Percentiles rank a stretch among this genome's conserved stretches.
phyloP scores from a whole-genome alignment of 2,797 vertebrate genomes.

The Sitta carolinensis region DNA sequence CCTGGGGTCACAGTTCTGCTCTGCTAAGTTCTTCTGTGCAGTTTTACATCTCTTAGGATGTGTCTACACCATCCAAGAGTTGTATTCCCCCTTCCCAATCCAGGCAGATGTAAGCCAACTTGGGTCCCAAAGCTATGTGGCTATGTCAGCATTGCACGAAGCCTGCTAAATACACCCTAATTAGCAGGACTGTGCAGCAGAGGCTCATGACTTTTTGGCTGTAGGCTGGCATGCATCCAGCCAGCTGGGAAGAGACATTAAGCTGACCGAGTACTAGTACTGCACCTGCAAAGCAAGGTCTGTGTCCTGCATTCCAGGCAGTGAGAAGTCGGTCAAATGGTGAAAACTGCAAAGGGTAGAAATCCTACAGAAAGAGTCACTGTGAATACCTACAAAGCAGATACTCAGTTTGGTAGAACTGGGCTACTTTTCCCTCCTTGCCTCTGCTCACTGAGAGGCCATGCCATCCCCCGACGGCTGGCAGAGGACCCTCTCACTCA shows the following conservation, averaged over 20 bases:
- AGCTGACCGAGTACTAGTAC: not conserved
- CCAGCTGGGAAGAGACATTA: not conserved
- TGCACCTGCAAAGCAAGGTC: not conserved
- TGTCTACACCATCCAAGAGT: fast-evolving
- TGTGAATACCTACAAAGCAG: not conserved
- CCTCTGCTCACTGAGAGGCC: not conserved
- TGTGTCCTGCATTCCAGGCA: not conserved
- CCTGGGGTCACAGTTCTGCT: not conserved
- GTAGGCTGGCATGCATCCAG: fast-evolving
- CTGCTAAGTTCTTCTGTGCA: not conserved
- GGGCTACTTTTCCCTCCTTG: not conserved
- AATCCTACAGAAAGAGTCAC: not conserved
- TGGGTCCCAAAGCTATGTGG: not conserved
- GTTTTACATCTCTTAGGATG: not conserved
- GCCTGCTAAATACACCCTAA: not conserved
- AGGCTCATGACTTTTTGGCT: not conserved
- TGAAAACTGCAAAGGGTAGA: not conserved
- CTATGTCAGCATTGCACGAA: not conserved
- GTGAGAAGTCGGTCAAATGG: not conserved
- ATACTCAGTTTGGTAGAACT: not conserved
- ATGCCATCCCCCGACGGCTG: fast-evolving
- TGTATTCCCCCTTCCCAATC: not conserved
- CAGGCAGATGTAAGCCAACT: not conserved
- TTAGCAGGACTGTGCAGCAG: not conserved
- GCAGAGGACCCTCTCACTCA: not conserved